phyloP scores from a whole-genome alignment of 2,113 vertebrate genomes.

The Antechinus flavipes region DNA sequence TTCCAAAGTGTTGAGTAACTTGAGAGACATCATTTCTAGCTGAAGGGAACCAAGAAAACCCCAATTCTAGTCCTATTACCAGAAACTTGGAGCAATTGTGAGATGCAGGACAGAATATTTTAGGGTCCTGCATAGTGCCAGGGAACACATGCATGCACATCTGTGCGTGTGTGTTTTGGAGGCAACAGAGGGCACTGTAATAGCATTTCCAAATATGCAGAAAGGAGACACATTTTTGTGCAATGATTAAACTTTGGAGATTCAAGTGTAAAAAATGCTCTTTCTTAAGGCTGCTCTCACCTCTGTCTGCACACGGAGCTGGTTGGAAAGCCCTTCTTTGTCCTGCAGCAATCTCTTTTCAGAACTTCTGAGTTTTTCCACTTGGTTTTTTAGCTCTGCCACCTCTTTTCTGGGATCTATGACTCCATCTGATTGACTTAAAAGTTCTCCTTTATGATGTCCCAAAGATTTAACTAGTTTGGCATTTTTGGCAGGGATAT shows the following conservation, averaged over 20 bases:
- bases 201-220: background rate
- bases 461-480: slow-evolving; percentile 77
- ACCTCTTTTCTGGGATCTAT: slow-evolving; percentile 86
- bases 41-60: background rate
- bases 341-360: slow-evolving; percentile 95
- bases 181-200: background rate
- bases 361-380: slow-evolving; percentile 94
- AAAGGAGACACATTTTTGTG: background rate
- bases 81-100: too few species aligned
- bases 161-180: background rate
- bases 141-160: too few species aligned
- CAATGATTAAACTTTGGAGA: background rate
- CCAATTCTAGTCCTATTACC: too few species aligned
- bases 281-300: slow-evolving; percentile 77
- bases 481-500: slow-evolving; percentile 83
- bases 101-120: too few species aligned
- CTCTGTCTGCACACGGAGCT: slow-evolving; percentile 96
- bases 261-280: background rate
- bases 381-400: slow-evolving; percentile 86
- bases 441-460: slow-evolving; percentile 84
- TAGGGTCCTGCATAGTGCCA: too few species aligned
- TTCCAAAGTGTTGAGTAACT: background rate
- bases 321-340: slow-evolving; percentile 96
- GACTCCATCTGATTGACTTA: slow-evolving; percentile 83
- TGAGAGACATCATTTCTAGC: background rate